Evolutionary conservation across 1,140 invertebrate genomes (phyloP).

Genomic region (Pygmarrhopalites habei): DNA sequence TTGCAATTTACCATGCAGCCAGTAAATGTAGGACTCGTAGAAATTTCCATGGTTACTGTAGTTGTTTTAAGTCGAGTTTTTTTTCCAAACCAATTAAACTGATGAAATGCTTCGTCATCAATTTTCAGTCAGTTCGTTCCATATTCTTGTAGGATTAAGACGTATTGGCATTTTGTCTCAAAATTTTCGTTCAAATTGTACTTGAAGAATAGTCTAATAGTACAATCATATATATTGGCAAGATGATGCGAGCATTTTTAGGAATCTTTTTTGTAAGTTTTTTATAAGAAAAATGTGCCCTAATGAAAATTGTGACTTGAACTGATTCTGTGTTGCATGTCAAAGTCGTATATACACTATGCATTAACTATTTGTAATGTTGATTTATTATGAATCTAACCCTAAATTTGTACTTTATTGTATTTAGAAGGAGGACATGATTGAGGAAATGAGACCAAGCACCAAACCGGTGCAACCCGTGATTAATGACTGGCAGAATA

Average conservation of each 20-base stretch:
- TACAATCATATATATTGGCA: too few species aligned
- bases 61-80: too few species aligned
- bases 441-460: background rate
- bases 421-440: slow-evolving; percentile 13
- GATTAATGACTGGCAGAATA: slow-evolving; percentile 45
- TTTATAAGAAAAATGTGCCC: background rate
- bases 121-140: background rate
- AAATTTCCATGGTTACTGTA: background rate
- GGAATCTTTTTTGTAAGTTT: background rate
- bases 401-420: background rate
- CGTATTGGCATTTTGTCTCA: background rate
- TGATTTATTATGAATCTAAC: background rate
- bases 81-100: too few species aligned
- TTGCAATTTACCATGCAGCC: background rate
- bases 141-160: background rate
- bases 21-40: background rate
- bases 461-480: background rate
- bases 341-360: background rate
- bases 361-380: too few species aligned
- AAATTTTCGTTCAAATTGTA: too few species aligned
- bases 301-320: background rate
- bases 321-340: background rate
- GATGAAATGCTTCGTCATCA: too few species aligned
- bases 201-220: too few species aligned
- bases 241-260: slow-evolving; percentile 1